Evolutionary conservation across 2,797 vertebrate genomes (phyloP).

Genomic region (Coluber constrictor): DNA sequence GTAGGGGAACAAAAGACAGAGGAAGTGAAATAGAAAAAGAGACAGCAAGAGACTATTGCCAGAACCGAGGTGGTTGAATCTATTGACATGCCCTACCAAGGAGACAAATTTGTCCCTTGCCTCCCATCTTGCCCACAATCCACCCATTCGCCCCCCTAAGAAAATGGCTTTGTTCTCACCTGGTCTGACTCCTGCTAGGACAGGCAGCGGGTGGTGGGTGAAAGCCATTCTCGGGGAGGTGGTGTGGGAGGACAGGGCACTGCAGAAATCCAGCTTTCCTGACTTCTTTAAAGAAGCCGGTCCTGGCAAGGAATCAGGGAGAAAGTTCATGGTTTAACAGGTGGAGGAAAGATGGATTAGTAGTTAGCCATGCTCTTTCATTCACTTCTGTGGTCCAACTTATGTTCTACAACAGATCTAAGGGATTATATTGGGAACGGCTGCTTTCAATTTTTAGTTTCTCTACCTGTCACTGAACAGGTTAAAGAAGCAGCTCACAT

Average conservation of each 20-base stretch:
- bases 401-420: not conserved
- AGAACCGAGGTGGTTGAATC: slow-evolving; percentile 13
- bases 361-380: slow-evolving; percentile 6
- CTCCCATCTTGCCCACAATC: slow-evolving; percentile 20
- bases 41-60: slow-evolving; percentile 16
- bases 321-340: slow-evolving; percentile 62
- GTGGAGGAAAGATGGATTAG: slow-evolving; percentile 39
- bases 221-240: slow-evolving; percentile 95
- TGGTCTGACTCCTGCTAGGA: slow-evolving; percentile 97
- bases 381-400: slow-evolving; percentile 4
- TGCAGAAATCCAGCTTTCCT: slow-evolving; percentile 96
- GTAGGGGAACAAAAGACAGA: not conserved
- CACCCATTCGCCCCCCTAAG: slow-evolving; percentile 37
- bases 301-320: slow-evolving; percentile 87
- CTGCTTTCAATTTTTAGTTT: not conserved
- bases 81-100: slow-evolving; percentile 8
- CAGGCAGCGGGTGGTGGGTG: slow-evolving; percentile 96
- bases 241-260: slow-evolving; percentile 90
- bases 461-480: not conserved
- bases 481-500: not conserved
- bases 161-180: slow-evolving; percentile 78
- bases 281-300: slow-evolving; percentile 97
- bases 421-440: not conserved
- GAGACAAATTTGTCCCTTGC: slow-evolving; percentile 16
- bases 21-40: not conserved